These are phyloP conservation scores for Ramphastos sulfuratus DNA, from an alignment of 2,113 vertebrate species.

Conservation along the genomic window DNA sequence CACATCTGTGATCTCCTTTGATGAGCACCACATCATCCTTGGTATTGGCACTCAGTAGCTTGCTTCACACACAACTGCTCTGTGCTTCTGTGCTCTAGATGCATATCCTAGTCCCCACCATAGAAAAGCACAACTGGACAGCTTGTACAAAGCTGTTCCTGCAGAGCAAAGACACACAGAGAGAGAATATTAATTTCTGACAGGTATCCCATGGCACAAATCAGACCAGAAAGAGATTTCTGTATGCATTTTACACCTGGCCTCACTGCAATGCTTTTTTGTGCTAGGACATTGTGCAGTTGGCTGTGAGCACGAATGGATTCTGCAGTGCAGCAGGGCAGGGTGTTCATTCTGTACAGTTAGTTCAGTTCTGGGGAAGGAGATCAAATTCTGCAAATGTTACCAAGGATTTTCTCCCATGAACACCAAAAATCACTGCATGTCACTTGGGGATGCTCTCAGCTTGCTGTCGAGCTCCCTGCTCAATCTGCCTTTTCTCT, in stretches of 20 bases:
- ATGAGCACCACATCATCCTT: neutral
- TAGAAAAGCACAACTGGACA: neutral
- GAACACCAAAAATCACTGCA: constrained; percentile 18
- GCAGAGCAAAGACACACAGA: neutral
- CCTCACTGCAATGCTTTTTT: constrained; percentile 46
- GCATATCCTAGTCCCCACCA: neutral
- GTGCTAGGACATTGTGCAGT: constrained; percentile 29
- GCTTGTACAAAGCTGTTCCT: neutral
- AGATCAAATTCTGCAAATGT: constrained; percentile 59
- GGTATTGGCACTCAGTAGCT: neutral
- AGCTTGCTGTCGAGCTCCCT: constrained; percentile 46
- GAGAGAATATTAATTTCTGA: constrained; percentile 30
- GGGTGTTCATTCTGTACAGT: constrained; percentile 43
- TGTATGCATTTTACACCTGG: constrained; percentile 33
- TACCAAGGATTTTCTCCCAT: constrained; percentile 1
- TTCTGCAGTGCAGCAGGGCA: constrained; percentile 47
- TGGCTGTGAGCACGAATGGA: constrained; percentile 37
- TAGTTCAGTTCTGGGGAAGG: constrained; percentile 63
- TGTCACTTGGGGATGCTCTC: constrained; percentile 22
- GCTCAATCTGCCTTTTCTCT: constrained; percentile 40
- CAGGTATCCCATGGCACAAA: neutral
- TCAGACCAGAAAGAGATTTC: constrained; percentile 20
- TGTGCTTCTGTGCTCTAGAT: neutral
- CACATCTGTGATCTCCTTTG: neutral
- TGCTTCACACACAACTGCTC: neutral